Conservation (phyloP, 2,113 vertebrate genomes). For the Arothron firmamentum region DNA sequence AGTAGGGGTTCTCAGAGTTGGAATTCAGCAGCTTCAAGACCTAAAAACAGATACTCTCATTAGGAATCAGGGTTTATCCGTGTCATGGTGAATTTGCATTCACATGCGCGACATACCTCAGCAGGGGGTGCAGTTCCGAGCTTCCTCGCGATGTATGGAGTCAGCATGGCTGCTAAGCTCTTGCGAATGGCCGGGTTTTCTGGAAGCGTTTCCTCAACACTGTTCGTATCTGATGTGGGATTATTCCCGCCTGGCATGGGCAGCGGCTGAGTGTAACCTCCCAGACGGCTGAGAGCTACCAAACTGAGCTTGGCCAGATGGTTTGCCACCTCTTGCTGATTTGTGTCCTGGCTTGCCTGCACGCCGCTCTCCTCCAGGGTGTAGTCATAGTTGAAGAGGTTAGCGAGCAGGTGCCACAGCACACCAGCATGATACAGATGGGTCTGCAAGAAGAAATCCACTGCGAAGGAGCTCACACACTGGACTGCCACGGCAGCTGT, state of each 20-base stretch:
- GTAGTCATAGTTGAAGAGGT: slow-evolving; percentile 96
- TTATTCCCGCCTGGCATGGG: slow-evolving; percentile 37
- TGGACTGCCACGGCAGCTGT: slow-evolving; percentile 87
- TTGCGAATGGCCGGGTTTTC: slow-evolving; percentile 92
- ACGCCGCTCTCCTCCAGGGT: slow-evolving; percentile 97
- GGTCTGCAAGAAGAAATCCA: slow-evolving; percentile 96
- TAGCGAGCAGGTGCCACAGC: slow-evolving; percentile 91
- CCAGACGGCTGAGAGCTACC: slow-evolving; percentile 86
- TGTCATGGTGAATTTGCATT: neutral
- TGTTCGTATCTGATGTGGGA: slow-evolving; percentile 58
- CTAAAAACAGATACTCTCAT: slow-evolving; percentile 57
- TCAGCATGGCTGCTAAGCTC: slow-evolving; percentile 92
- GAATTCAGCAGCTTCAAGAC: slow-evolving; percentile 95
- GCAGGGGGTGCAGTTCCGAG: slow-evolving; percentile 78
- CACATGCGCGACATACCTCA: slow-evolving; percentile 75
- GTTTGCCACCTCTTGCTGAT: slow-evolving; percentile 98
- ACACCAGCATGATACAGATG: slow-evolving; percentile 93
- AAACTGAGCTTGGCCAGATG: slow-evolving; percentile 91
- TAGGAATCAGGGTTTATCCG: neutral
- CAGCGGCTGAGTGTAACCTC: slow-evolving; percentile 75
- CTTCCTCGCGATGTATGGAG: slow-evolving; percentile 89
- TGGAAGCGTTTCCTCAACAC: slow-evolving; percentile 73
- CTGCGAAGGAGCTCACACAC: slow-evolving; percentile 92
- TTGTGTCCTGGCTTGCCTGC: slow-evolving; percentile 91
- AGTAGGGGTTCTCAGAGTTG: slow-evolving; percentile 93